phyloP scores from a whole-genome alignment of 2,797 vertebrate genomes.

The Lutra lutra region DNA sequence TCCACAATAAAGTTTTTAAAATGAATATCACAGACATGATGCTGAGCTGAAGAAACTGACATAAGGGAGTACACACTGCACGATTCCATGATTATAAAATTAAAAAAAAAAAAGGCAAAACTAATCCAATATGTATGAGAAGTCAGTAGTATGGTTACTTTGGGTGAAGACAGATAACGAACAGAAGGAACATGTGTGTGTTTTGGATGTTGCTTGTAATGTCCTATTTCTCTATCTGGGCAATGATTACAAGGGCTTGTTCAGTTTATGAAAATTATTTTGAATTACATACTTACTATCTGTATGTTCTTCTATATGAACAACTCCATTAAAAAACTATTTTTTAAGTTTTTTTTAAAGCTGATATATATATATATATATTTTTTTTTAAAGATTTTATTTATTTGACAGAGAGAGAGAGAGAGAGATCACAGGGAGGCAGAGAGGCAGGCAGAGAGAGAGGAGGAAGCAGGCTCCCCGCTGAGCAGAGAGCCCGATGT shows the following conservation, averaged over 20 bases:
- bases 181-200: not conserved
- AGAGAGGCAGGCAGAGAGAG: too few species aligned
- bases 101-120: not conserved
- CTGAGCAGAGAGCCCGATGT: too few species aligned
- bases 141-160: not conserved
- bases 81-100: not conserved
- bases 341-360: not conserved
- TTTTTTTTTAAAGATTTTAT: too few species aligned
- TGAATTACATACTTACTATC: not conserved
- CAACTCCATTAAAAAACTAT: not conserved
- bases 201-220: not conserved
- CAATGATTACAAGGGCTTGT: not conserved
- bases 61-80: not conserved
- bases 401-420: too few species aligned
- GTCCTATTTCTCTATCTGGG: not conserved
- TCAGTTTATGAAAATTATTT: not conserved
- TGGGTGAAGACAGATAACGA: not conserved
- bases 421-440: too few species aligned
- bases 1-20: slow-evolving; percentile 15
- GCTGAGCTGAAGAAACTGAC: not conserved
- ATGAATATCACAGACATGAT: not conserved
- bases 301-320: not conserved
- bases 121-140: not conserved
- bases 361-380: too few species aligned
- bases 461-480: too few species aligned